Conservation (phyloP, 2,888 invertebrate species). For the Odontomyia ornata region DNA sequence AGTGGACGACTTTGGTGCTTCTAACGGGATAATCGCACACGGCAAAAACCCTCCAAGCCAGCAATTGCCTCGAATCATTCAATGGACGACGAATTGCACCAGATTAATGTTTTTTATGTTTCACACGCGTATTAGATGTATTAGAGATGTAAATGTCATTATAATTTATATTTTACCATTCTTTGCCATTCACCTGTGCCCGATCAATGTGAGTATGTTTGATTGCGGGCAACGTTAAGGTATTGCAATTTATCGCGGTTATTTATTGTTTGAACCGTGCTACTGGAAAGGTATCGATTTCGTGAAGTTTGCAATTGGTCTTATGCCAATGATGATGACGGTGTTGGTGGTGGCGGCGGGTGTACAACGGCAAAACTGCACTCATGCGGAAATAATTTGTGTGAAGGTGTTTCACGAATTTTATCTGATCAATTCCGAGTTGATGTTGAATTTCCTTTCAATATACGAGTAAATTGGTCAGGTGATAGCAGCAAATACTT, state of each 20-base stretch:
- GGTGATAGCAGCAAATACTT: no score
- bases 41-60: background rate
- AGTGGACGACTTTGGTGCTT: background rate
- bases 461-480: no score
- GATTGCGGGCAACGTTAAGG: background rate
- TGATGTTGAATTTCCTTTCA: background rate
- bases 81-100: constrained; percentile 40
- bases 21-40: constrained; percentile 4
- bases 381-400: constrained; percentile 26
- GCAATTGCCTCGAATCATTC: constrained; percentile 10
- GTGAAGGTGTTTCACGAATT: constrained; percentile 7
- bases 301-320: background rate
- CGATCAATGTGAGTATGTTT: background rate
- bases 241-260: constrained; percentile 26
- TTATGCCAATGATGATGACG: no score
- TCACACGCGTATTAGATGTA: constrained; percentile 41
- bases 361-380: no score
- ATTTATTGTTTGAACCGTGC: constrained; percentile 21
- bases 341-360: no score
- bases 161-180: constrained; percentile 33
- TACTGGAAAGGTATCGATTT: constrained; percentile 30
- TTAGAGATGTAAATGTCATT: constrained; percentile 35
- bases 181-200: constrained; percentile 21
- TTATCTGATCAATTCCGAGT: background rate
- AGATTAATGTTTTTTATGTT: constrained; percentile 29